Percentiles rank a stretch among this genome's conserved stretches.
Evolutionary conservation across 2,797 vertebrate species (phyloP).

Genomic region (Gorsachius magnificus): DNA sequence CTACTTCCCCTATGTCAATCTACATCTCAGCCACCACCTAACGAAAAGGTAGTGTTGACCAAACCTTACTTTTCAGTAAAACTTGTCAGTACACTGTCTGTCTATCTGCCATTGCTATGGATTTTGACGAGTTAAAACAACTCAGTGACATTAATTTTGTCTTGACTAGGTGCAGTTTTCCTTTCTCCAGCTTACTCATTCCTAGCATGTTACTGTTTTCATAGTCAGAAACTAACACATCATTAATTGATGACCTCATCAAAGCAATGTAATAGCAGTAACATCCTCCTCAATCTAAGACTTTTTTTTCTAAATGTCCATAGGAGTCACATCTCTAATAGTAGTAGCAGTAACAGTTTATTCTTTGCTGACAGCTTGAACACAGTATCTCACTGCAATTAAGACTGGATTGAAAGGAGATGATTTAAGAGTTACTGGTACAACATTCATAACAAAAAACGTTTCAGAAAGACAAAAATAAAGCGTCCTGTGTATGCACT

Average conservation of each 20-base stretch:
- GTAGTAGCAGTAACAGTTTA: not conserved
- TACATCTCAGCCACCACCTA: not conserved
- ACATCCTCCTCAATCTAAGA: not conserved
- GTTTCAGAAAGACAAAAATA: not conserved
- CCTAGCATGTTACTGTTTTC: not conserved
- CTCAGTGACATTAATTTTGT: not conserved
- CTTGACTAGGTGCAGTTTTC: not conserved
- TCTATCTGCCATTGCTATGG: not conserved
- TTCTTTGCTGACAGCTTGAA: not conserved
- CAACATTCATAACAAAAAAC: not conserved
- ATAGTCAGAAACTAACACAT: not conserved
- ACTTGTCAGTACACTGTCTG: not conserved
- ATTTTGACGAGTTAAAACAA: not conserved
- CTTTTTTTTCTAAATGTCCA: not conserved
- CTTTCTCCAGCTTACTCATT: not conserved
- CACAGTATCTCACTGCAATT: not conserved
- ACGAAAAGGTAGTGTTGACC: not conserved
- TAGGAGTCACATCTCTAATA: not conserved
- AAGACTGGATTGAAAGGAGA: not conserved
- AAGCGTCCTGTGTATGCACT: not conserved
- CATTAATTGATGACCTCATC: not conserved
- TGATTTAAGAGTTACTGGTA: not conserved
- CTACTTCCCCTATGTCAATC: not conserved
- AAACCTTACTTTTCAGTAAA: not conserved
- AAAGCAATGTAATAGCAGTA: not conserved